Evolutionary conservation across 2,113 vertebrate species (phyloP), one percentile per base, ranked within the genome.

Genomic region (Pachycephala philippinensis): DNA sequence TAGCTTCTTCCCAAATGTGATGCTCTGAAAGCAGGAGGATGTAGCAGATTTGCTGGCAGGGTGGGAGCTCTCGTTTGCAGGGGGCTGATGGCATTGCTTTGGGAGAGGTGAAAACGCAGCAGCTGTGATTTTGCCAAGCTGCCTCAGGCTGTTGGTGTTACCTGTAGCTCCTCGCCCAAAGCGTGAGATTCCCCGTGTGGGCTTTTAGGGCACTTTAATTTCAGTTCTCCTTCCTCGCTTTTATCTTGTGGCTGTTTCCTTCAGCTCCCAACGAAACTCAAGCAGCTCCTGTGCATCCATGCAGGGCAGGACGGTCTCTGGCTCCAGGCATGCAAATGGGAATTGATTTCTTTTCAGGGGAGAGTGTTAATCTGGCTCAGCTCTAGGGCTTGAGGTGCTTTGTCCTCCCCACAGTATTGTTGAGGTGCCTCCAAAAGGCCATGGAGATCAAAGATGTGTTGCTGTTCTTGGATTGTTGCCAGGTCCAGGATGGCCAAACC

Each of bases 1-100:
- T 94, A 95, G 83, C 79, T 53, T 80, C 71, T 90, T 94, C 75
- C 85, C 80, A 71, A 91, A 82, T 9, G 50, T 1, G 4, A 28
- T 9, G 44, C 94, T 90, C 61, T 72, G 75, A 69, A 87, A 90
- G 96, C 95, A 80, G 79, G 92, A 94, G 82, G 78, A 40, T 66
- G 31, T 42, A 71, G 90, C 92, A 82, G 90, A 82, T 89, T 85
- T 90, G 45, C 75, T 95, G 90, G 90, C 88, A 88, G 85, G 82
- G n/a, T 52, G 61, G 87, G 74, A 93, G 61, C 82, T 87, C 82
- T 84, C 26, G 1, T 87, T 83, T 89, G 22, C 84, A 86, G 87
- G 80, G 65, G 80, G 21, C 71, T 76, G 87, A 19, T 71, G 53
- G 77, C 82, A 52, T 68, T 11, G 4, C 81, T 89, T 71, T 15